phyloP scores from a whole-genome alignment of 35 echinoderm and acorn worm species.

The Ptychodera flava region DNA sequence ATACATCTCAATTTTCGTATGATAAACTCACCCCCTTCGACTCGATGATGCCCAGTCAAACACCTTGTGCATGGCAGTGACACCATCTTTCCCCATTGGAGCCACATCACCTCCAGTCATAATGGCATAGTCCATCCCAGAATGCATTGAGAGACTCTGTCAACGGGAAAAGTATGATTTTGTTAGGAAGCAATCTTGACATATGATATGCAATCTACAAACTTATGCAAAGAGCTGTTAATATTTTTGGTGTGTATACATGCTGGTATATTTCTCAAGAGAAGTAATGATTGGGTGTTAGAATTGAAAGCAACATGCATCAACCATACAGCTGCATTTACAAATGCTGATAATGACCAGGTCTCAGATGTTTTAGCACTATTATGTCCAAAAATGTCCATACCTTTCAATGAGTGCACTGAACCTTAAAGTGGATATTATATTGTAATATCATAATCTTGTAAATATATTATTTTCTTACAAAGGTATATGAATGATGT shows the following conservation, averaged over 20 bases:
- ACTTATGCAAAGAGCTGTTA: too few species aligned
- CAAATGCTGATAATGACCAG: conserved; percentile 83
- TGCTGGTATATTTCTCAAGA: too few species aligned
- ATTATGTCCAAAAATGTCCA: conserved; percentile 88
- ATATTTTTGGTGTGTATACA: too few species aligned
- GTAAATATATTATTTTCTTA: too few species aligned
- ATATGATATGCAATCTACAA: too few species aligned
- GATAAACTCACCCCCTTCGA: conserved; percentile 98
- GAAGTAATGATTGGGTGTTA: too few species aligned
- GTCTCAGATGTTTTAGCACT: conserved; percentile 93
- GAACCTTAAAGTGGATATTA: conserved; percentile 90
- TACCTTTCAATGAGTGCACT: conserved; percentile 90
- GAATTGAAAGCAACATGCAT: too few species aligned
- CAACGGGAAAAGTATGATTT: too few species aligned
- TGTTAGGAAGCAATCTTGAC: too few species aligned
- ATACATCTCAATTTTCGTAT: too few species aligned
- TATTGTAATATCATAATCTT: conserved; percentile 94
- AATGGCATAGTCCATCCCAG: conserved; percentile 99
- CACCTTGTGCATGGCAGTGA: conserved; percentile 97
- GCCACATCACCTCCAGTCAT: conserved; percentile 99
- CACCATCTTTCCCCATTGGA: conserved; percentile 95
- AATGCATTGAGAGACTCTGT: conserved; percentile 94
- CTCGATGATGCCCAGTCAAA: conserved; percentile 99
- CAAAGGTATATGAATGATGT: too few species aligned
- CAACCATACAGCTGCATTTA: conserved; percentile 88